Base-by-base conservation (phyloP, 2,113 vertebrate genomes). In the Phrynocephalus versicolor region DNA sequence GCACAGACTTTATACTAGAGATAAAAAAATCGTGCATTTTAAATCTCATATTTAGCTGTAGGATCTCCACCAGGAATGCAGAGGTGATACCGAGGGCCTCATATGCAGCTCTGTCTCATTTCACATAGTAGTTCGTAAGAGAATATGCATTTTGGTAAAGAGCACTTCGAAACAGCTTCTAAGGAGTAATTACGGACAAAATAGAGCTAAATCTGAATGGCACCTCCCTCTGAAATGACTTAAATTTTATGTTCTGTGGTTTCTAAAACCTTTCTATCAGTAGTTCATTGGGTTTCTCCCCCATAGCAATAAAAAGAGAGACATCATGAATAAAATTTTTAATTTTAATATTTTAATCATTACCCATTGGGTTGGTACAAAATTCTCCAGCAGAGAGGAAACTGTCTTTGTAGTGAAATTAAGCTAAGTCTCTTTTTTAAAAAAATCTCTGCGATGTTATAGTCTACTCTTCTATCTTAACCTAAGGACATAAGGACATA, bases 211-310 rank as follows among this genome's bases (percentile, higher is more conserved):
- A 14, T 84, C 62, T 35, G 72, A 79, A 71, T 8, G 0, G 3
- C 16, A 57, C 39, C 35, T 51, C 27, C 2, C 23, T 69, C 18
- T 1, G 6, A 82, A 27, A 58, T 41, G 15, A 23, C 23, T 10
- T 23, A 30, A 16, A 12, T 41, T 19, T 71, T 33, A 0, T 0
- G 13, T 75, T 55, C 16, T 15, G n/a, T 0, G 0, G 14, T 72
- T 23, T 69, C 39, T 5, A 23, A 10, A 23, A 69, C 37, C n/a
- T 3, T 69, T 55, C 77, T 67, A 39, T 77, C 60, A 62, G 16
- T 62, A 62, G 23, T 62, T 25, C 2, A 19, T 62, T 62, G 60
- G 18, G 18, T 62, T 23, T 19, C 21, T 62, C 23, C 60, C 60
- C 21, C n/a, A n/a, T n/a, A n/a, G n/a, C n/a, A n/a, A n/a, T n/a